Percentiles rank a stretch among this genome's conserved stretches.
Evolutionary conservation across 2,888 invertebrate genomes (phyloP).

Genomic region (Lamproptera curius): DNA sequence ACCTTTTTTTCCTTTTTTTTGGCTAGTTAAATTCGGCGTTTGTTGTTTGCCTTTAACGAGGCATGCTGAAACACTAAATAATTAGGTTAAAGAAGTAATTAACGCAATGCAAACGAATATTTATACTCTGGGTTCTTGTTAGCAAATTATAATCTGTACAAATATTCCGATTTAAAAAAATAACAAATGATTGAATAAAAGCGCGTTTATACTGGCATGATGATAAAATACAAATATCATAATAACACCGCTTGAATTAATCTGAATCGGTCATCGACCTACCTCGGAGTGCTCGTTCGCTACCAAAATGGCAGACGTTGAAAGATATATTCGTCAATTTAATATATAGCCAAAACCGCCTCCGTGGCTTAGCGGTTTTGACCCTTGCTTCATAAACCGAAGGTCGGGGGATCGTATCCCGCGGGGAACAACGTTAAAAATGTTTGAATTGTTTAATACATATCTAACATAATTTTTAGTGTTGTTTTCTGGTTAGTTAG

Average conservation of each 20-base stretch:
- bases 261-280: neutral
- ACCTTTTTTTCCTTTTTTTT: too few relatives aligned
- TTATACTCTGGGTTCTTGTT: neutral
- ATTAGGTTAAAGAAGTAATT: neutral
- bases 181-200: too few relatives aligned
- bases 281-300: neutral
- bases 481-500: too few relatives aligned
- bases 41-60: neutral
- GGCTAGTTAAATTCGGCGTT: neutral
- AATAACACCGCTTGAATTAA: constrained; percentile 1
- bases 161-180: too few relatives aligned
- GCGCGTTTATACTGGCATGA: too few relatives aligned
- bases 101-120: neutral
- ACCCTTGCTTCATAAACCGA: too few relatives aligned
- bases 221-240: neutral
- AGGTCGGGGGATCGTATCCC: too few relatives aligned
- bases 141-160: neutral
- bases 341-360: too few relatives aligned
- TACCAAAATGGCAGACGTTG: neutral
- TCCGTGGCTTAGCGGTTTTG: too few relatives aligned
- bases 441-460: too few relatives aligned
- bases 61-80: neutral
- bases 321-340: constrained; percentile 1
- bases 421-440: too few relatives aligned
- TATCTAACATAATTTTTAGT: too few relatives aligned